These are phyloP conservation scores for Araneus ventricosus DNA, from an alignment of 1,140 invertebrate species.

Conservation along the genomic window DNA sequence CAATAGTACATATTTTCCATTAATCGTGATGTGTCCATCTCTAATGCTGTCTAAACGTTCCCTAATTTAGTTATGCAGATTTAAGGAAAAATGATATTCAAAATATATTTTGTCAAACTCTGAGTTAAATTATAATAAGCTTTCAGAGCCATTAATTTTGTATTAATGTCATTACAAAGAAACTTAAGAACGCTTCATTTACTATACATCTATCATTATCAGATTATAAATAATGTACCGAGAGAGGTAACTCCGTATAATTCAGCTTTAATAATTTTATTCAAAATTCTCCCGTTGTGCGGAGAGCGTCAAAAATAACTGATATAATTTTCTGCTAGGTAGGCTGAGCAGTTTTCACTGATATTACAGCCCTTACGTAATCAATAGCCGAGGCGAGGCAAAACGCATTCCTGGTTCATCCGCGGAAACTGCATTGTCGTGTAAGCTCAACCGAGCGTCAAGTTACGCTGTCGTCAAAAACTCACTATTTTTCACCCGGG, in stretches of 20 bases:
- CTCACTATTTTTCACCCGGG: conserved; percentile 63
- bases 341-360: background rate
- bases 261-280: conserved; percentile 23
- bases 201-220: too few relatives aligned
- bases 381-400: conserved; percentile 36
- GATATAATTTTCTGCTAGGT: conserved; percentile 26
- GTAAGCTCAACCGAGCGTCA: conserved; percentile 63
- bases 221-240: too few relatives aligned
- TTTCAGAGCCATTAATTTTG: too few relatives aligned
- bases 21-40: too few relatives aligned
- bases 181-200: too few relatives aligned
- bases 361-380: conserved; percentile 22
- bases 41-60: too few relatives aligned
- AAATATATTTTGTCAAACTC: too few relatives aligned
- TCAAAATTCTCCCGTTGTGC: background rate
- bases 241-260: background rate
- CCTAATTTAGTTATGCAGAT: too few relatives aligned
- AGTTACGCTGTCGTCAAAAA: conserved; percentile 69
- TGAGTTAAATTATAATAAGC: too few relatives aligned
- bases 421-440: conserved; percentile 59
- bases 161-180: too few relatives aligned
- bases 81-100: too few relatives aligned
- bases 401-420: conserved; percentile 8
- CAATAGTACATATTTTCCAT: too few relatives aligned
- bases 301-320: background rate